A percentile compares a stretch with the other conserved stretches of the same genome.
phyloP scores from a whole-genome alignment of 2,113 vertebrate genomes.

The Neomonachus schauinslandi region DNA sequence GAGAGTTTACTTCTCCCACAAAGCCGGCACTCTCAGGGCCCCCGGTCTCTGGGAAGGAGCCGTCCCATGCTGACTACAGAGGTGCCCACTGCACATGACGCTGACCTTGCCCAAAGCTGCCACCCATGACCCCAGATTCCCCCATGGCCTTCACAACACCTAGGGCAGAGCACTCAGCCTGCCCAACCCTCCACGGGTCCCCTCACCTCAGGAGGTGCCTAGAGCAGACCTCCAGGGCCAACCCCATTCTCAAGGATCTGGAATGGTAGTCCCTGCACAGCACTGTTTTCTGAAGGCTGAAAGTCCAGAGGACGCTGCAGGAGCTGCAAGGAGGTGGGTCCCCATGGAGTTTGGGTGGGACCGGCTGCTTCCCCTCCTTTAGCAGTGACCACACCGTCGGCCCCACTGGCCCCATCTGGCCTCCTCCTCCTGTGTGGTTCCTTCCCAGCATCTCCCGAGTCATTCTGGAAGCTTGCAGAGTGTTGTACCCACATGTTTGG shows the following conservation, averaged over 20 bases:
- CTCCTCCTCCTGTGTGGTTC: too few relatives aligned
- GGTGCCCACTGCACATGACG: accelerated
- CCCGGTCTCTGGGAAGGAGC: neutral
- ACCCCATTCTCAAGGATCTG: neutral
- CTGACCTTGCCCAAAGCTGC: neutral
- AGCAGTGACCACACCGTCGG: neutral
- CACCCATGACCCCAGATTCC: too few relatives aligned
- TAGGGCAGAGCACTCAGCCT: neutral
- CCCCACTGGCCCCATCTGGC: neutral
- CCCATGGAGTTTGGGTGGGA: neutral
- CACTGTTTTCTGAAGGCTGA: neutral
- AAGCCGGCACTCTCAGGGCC: too few relatives aligned
- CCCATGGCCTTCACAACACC: neutral
- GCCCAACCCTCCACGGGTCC: neutral
- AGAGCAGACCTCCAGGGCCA: neutral
- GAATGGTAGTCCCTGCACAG: neutral
- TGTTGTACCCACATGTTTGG: neutral
- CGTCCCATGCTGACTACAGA: neutral
- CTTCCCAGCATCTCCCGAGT: neutral
- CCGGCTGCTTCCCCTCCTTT: neutral
- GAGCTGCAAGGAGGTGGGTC: neutral
- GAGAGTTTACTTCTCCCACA: neutral
- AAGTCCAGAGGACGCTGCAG: neutral
- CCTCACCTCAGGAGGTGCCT: neutral
- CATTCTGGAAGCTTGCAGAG: neutral